A percentile compares a stretch with the other conserved stretches of the same genome.
phyloP scores from a whole-genome alignment of 2,888 invertebrate species.

The Dascillus cervinus region DNA sequence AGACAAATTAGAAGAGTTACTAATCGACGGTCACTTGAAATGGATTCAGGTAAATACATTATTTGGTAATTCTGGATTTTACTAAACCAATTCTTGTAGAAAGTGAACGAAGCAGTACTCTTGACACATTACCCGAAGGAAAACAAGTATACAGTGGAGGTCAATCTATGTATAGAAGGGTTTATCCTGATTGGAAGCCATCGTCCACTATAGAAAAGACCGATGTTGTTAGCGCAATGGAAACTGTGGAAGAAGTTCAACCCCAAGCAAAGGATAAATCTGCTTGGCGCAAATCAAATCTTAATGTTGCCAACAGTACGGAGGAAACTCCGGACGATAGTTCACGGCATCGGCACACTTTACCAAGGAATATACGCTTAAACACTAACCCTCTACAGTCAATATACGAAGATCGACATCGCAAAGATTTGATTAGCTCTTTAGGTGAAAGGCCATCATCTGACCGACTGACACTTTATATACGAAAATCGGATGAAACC shows the following conservation, averaged over 20 bases:
- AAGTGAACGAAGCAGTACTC: conserved; percentile 66
- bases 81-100: conserved; percentile 43
- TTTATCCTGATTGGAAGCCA: conserved; percentile 74
- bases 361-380: conserved; percentile 31
- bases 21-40: conserved; percentile 73
- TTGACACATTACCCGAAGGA: conserved; percentile 71
- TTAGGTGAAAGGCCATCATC: conserved; percentile 45
- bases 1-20: conserved; percentile 58
- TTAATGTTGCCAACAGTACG: conserved; percentile 54
- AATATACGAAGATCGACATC: conserved; percentile 43
- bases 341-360: conserved; percentile 50
- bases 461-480: conserved; percentile 54
- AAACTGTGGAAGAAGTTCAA: conserved; percentile 61
- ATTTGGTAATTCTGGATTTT: neutral
- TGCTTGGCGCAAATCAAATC: conserved; percentile 65
- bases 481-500: conserved; percentile 44
- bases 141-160: conserved; percentile 47
- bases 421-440: conserved; percentile 48
- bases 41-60: conserved; percentile 64
- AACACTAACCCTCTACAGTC: conserved; percentile 40
- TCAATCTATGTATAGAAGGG: conserved; percentile 50
- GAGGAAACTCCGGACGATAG: conserved; percentile 60
- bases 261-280: conserved; percentile 64
- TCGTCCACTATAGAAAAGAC: conserved; percentile 69
- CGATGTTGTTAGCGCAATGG: conserved; percentile 77